A percentile compares a stretch with the other conserved stretches of the same genome.
phyloP scores from a whole-genome alignment of 2,113 vertebrate genomes.

The Grantiella picta region DNA sequence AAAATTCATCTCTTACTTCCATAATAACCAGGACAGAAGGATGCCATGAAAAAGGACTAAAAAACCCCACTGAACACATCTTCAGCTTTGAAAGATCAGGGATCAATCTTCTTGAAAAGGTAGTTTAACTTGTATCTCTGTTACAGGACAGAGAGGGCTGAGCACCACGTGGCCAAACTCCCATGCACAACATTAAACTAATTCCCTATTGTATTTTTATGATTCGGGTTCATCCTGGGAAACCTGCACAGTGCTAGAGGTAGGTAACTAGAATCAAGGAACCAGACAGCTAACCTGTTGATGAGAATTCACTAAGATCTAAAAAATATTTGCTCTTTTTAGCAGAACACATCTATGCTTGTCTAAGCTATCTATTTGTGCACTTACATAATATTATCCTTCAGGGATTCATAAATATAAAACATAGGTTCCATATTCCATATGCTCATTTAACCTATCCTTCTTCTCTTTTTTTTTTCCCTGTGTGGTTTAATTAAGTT shows the following conservation, averaged over 20 bases:
- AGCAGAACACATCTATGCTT: background rate
- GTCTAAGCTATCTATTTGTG: background rate
- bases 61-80: background rate
- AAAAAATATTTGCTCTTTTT: background rate
- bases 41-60: background rate
- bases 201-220: background rate
- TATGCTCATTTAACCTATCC: background rate
- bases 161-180: rapidly evolving
- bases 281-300: background rate
- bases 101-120: background rate
- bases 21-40: background rate
- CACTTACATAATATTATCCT: background rate
- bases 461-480: background rate
- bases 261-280: background rate
- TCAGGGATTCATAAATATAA: background rate
- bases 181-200: background rate
- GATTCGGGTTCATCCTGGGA: background rate
- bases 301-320: background rate
- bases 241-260: background rate
- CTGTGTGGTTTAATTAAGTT: background rate
- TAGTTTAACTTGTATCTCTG: background rate
- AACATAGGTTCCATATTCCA: background rate
- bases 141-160: background rate
- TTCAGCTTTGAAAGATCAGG: background rate
- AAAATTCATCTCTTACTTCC: background rate